A percentile compares a stretch with the other conserved stretches of the same genome.
These are phyloP conservation scores for Odocoileus hemionus DNA, from an alignment of 2,113 vertebrate species.

Conservation along the genomic window DNA sequence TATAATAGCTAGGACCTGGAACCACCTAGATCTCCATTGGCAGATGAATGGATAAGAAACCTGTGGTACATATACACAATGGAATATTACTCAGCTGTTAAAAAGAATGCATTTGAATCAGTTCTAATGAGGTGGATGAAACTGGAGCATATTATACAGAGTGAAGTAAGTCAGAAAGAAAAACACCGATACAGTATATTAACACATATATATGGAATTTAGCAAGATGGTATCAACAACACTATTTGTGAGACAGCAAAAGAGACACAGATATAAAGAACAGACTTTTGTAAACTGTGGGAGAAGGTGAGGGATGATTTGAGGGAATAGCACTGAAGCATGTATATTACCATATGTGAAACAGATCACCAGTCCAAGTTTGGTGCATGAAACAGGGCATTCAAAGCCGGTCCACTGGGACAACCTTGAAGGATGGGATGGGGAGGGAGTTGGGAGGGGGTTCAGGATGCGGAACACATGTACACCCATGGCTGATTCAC, in stretches of 20 bases:
- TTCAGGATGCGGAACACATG: background rate
- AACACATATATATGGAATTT: background rate
- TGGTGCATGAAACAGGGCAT: background rate
- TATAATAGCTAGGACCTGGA: background rate
- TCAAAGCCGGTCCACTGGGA: fast-evolving
- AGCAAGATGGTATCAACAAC: background rate
- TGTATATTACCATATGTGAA: background rate
- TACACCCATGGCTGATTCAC: background rate
- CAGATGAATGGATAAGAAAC: background rate
- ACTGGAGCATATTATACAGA: background rate
- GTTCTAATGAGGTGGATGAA: background rate
- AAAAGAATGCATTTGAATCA: background rate
- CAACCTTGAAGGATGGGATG: background rate
- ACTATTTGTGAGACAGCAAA: background rate
- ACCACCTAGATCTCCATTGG: background rate
- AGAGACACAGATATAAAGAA: background rate
- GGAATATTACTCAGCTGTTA: background rate
- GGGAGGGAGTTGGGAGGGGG: background rate
- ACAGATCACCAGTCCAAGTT: background rate
- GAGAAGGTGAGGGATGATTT: background rate
- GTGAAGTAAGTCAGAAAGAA: background rate
- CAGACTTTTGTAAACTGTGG: background rate
- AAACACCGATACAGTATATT: background rate
- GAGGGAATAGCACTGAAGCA: background rate
- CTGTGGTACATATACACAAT: background rate